A percentile compares a stretch with the other conserved stretches of the same genome.
Evolutionary conservation across 2,797 vertebrate genomes (phyloP).

Genomic region (Scomberomorus guttatus): DNA sequence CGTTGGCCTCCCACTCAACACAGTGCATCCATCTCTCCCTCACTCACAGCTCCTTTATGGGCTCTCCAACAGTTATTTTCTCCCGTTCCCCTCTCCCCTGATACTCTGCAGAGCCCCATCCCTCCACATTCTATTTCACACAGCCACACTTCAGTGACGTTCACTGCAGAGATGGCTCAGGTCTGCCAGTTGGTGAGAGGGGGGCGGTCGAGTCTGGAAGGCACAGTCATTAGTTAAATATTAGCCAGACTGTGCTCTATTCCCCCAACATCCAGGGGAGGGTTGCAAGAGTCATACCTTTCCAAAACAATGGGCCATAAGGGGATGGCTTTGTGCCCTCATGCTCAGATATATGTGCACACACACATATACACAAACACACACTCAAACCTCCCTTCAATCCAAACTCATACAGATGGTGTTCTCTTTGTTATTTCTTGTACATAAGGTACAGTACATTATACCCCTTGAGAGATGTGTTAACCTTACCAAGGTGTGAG

Average conservation of each 20-base stretch:
- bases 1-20: slow-evolving; percentile 81
- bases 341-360: slow-evolving; percentile 37
- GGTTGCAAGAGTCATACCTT: slow-evolving; percentile 61
- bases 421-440: slow-evolving; percentile 66
- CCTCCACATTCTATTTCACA: slow-evolving; percentile 79
- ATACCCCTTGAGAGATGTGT: slow-evolving; percentile 53
- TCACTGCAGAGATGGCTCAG: slow-evolving; percentile 79
- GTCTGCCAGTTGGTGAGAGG: slow-evolving; percentile 80
- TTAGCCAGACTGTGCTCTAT: slow-evolving; percentile 83
- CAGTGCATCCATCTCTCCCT: slow-evolving; percentile 77
- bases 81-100: slow-evolving; percentile 71
- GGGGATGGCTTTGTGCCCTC: slow-evolving; percentile 65
- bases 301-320: slow-evolving; percentile 78
- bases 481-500: slow-evolving; percentile 56
- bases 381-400: slow-evolving; percentile 34
- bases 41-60: slow-evolving; percentile 78
- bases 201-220: slow-evolving; percentile 71
- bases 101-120: slow-evolving; percentile 68
- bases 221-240: slow-evolving; percentile 86
- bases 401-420: slow-evolving; percentile 67
- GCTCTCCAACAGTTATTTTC: slow-evolving; percentile 80
- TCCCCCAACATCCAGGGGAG: slow-evolving; percentile 68
- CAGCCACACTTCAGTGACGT: slow-evolving; percentile 75
- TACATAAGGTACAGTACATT: slow-evolving; percentile 47
- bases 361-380: slow-evolving; percentile 13